These are phyloP conservation scores for Pelvicachromis taeniatus DNA, from an alignment of 2,113 vertebrate species.

Conservation along the genomic window DNA sequence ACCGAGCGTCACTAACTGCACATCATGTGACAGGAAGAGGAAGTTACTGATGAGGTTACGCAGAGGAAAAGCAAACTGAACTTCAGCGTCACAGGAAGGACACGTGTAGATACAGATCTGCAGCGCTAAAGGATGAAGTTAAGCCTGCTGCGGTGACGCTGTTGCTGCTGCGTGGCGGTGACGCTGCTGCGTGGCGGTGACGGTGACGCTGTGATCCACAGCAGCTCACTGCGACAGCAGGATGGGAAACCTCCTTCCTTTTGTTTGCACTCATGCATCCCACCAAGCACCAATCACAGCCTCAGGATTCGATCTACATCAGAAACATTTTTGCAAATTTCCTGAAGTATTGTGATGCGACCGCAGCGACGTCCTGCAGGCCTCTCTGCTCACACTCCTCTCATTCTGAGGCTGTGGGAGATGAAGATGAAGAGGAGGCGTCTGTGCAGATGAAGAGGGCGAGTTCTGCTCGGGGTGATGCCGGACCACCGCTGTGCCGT, in stretches of 20 bases:
- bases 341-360: background rate
- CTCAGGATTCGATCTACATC: background rate
- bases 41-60: no score
- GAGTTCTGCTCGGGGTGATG: background rate
- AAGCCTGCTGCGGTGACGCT: background rate
- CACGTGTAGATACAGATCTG: no score
- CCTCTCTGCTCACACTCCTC: background rate
- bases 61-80: no score
- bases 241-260: background rate
- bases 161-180: background rate
- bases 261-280: background rate
- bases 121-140: no score
- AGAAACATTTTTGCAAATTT: background rate
- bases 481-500: background rate
- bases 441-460: background rate
- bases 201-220: background rate
- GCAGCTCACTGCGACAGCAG: background rate
- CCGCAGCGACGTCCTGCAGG: background rate
- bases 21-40: background rate
- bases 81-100: no score
- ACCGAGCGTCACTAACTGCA: background rate
- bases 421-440: background rate
- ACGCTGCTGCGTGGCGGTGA: background rate
- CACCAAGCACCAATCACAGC: background rate
- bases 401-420: background rate